Conservation (phyloP, 2,113 vertebrate species). For the Sisor rabdophorus region DNA sequence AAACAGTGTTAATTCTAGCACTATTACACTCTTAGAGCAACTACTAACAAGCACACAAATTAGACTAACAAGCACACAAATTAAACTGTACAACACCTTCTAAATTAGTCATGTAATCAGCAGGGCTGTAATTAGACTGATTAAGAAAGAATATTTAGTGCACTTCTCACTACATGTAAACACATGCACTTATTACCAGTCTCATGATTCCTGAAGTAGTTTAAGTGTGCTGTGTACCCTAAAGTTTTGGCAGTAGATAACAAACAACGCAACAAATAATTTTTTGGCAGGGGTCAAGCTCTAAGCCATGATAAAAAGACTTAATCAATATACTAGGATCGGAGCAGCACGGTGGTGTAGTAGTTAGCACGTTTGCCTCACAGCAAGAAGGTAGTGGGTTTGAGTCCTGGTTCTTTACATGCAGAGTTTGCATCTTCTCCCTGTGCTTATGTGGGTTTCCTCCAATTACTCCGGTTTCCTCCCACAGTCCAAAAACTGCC, state of each 20-base stretch:
- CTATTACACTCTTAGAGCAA: not conserved
- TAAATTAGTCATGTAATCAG: constrained; percentile 56
- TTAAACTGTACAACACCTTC: constrained; percentile 54
- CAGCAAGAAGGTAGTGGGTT: no score
- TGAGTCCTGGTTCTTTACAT: no score
- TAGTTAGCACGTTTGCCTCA: no score
- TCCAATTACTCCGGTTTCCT: no score
- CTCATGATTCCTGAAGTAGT: constrained; percentile 11
- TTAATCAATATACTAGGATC: not conserved
- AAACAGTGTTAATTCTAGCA: constrained; percentile 1
- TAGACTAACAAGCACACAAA: constrained; percentile 55
- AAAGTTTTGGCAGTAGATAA: constrained; percentile 17
- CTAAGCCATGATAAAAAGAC: not conserved
- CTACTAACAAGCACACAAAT: constrained; percentile 33
- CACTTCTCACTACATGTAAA: constrained; percentile 29
- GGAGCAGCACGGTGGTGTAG: no score
- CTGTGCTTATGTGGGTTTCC: no score
- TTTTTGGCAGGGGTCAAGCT: not conserved
- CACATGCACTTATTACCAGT: constrained; percentile 24
- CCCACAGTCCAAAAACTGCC: no score
- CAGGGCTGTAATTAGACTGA: constrained; percentile 44
- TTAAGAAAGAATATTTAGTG: constrained; percentile 29
- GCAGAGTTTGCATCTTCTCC: no score
- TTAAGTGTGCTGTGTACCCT: constrained; percentile 9
- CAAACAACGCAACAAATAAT: not conserved